These are phyloP conservation scores for Xanthorhoe designata DNA, from an alignment of 2,888 invertebrate species.

Conservation along the genomic window DNA sequence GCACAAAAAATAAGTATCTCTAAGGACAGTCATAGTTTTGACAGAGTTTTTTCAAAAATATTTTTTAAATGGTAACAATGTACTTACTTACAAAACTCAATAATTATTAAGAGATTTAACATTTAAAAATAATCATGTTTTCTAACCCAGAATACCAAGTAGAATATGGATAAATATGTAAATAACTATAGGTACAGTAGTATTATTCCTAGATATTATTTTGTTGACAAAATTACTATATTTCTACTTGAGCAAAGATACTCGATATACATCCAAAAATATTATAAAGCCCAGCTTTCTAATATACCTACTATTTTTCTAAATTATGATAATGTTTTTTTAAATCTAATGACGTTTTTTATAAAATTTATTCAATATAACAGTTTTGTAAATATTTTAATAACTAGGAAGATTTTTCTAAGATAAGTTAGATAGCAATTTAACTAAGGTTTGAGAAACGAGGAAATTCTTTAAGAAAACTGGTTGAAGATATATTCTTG, in stretches of 20 bases:
- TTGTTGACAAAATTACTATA: slow-evolving; percentile 3
- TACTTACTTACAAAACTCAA: slow-evolving; percentile 35
- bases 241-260: slow-evolving; percentile 18
- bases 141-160: slow-evolving; percentile 30
- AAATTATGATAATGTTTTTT: neutral
- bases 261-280: slow-evolving; percentile 1
- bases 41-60: slow-evolving; percentile 14
- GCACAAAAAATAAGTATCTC: neutral
- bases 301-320: neutral
- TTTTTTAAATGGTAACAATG: slow-evolving; percentile 29
- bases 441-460: neutral
- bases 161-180: slow-evolving; percentile 23
- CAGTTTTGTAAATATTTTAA: neutral
- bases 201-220: slow-evolving; percentile 4
- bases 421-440: too few relatives aligned
- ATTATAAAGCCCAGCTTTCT: slow-evolving; percentile 12
- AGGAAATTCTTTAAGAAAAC: neutral
- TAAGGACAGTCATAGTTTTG: slow-evolving; percentile 16
- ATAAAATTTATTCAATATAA: neutral
- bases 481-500: too few relatives aligned
- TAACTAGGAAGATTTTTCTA: neutral
- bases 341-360: neutral
- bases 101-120: slow-evolving; percentile 18
- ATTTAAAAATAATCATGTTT: slow-evolving; percentile 20
- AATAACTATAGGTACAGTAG: slow-evolving; percentile 11